Evolutionary conservation across 2,797 vertebrate genomes (phyloP).

Genomic region (Taeniopygia guttata): DNA sequence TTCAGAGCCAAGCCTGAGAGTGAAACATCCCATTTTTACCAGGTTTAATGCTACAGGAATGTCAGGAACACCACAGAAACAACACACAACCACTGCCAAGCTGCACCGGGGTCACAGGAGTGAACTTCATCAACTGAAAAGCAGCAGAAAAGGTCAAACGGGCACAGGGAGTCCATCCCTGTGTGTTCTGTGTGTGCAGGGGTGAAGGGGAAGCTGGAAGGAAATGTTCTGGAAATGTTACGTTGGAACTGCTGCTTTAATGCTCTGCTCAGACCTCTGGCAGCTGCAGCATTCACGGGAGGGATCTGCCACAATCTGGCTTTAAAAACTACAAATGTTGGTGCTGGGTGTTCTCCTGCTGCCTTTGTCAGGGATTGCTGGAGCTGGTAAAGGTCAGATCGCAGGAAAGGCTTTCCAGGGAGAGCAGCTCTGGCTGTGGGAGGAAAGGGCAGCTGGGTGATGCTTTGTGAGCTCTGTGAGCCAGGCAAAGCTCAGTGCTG

Average conservation of each 20-base stretch:
- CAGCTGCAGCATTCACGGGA: neutral
- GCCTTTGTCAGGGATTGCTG: neutral
- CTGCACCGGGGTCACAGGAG: neutral
- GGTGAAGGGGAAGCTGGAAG: neutral
- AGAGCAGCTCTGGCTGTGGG: neutral
- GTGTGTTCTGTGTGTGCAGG: neutral
- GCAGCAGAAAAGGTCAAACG: slow-evolving; percentile 25
- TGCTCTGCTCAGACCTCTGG: neutral
- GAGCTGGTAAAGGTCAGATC: slow-evolving; percentile 42
- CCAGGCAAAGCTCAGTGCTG: neutral
- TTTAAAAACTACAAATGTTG: neutral
- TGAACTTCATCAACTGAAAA: neutral
- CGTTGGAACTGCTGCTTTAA: neutral
- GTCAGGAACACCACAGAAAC: neutral
- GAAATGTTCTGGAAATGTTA: slow-evolving; percentile 27
- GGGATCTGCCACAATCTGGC: neutral
- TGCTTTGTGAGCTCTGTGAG: neutral
- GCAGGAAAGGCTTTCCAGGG: slow-evolving; percentile 1
- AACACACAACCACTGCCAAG: neutral
- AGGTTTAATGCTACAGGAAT: neutral
- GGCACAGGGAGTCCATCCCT: neutral
- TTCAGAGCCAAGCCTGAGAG: neutral
- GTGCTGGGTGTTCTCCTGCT: neutral
- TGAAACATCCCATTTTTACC: neutral
- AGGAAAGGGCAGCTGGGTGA: slow-evolving; percentile 30